Evolutionary conservation across 2,888 invertebrate species (phyloP), one percentile per base, ranked within the genome.

Genomic region (Lycophotia porphyrea): DNA sequence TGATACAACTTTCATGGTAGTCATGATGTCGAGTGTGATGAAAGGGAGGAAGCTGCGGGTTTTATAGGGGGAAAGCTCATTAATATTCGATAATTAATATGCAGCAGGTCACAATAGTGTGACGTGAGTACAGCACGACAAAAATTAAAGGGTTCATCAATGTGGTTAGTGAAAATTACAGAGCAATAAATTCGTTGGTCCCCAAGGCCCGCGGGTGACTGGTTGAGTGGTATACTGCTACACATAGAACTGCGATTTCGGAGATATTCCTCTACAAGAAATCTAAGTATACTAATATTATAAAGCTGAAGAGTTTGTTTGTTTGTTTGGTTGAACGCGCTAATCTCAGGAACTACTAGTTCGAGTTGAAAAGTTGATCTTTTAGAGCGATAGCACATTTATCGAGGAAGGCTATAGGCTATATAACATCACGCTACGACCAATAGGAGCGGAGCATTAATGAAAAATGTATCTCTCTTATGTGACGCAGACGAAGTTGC

Each of bases 41-140:
- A 27, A 21, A 58, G 15, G n/a, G 8, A 13, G 63, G 42, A 24
- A 67, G 4, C 64, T 31, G 11, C 27, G 68, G 78, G 69, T 84
- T 88, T 87, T 90, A 90, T 90, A 87, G 77, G 55, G 73, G 4
- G 69, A 83, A 73, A 84, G 69, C 74, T 87, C 84, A 89, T 90
- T 82, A 73, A 58, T 72, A 73, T 73, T 87, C 88, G 69, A 81
- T 73, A 73, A 73, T 78, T 77, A 69, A 70, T 71, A 81, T 76
- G 70, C 78, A 80, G 52, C 69, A 72, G 63, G 68, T 73, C 81
- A 76, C 65, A 52, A 61, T 87, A 86, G 86, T 86, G 64, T 75
- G 80, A 78, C 64, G 74, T 70, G 78, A 77, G 65, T 31, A 31
- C 3, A 31, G 76, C 63, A 60, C 21, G 60, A 34, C 60, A 60